Evolutionary conservation across 1,140 invertebrate genomes (phyloP), one percentile per base, ranked within the genome.

Genomic region (Mylabris phalerata): DNA sequence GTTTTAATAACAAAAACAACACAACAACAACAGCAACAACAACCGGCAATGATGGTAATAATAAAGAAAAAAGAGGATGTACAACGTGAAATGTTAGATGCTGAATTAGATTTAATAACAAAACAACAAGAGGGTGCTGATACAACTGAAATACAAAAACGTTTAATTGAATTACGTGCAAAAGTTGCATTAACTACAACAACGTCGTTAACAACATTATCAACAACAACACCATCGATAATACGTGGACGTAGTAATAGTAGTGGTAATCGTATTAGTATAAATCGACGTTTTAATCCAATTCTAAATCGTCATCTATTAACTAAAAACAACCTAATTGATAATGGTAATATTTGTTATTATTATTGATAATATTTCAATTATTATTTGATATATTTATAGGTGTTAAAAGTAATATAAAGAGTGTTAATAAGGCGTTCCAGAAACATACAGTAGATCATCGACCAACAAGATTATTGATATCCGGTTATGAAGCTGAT

Each of bases 81-180:
- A 6, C 67, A 70, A 57, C 89, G 88, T 68, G 90, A 93, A 70
- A 85, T 95, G 43, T 74, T 95, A 11, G 92, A 95, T 68, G 88
- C 89, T 0, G 92, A 95, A 74, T 73, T 95, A 62, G 92, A 95
- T 73, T 77, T 93, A 52, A 90, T 92, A 68, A 89, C 85, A 2
- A 89, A 88, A 60, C 86, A 92, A 67, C 87, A 90, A 69, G 82
- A 82, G 60, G 71, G 73, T 75, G 80, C 61, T 60, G 89, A 91
- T 62, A 84, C 85, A 1, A 79, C 83, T 0, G 87, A 88, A 59
- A 70, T 93, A 39, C 80, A 85, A 54, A 85, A 84, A 64, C 85
- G 82, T 67, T 79, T 93, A 9, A 77, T 77, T 2, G 88, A 90
- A 61, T 75, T 93, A n/a, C 83, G 83, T 52, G 77, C 82, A 38